Base-by-base conservation (phyloP, 2,113 vertebrate genomes). In the Arenaria interpres region DNA sequence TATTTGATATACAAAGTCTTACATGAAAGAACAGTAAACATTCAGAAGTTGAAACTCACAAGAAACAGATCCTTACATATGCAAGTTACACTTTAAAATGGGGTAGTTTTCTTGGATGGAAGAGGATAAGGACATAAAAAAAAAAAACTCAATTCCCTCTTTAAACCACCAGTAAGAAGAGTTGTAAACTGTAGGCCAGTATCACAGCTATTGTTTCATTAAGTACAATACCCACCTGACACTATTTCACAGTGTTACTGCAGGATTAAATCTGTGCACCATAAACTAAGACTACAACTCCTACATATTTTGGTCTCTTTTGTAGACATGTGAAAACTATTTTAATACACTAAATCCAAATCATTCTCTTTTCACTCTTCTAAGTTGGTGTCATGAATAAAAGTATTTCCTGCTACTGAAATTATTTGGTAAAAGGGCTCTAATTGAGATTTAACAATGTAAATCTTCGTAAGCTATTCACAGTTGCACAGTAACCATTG, bases 61-160 rank as follows among this genome's bases (percentile, higher is more conserved):
- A 68, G 10, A 53, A 83, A 62, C 12, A 57, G 14, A 23, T 72
- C n/a, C 72, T 77, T 66, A 54, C 1, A 32, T 11, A 30, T 7
- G 2, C 39, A 53, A 93, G 67, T 71, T 79, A 66, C 14, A 25
- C 45, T 43, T 89, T 12, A 48, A 78, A 84, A 85, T 28, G 1
- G 1, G 2, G 1, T 4, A 85, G 7, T n/a, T 63, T 62, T n/a
- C 14, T 35, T 35, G 27, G 27, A 89, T 6, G 4, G 2, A 57
- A 56, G 33, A 35, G 27, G 64, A 41, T 7, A 67, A 45, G 8
- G 8, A 83, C 1, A 15, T 14, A 2, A 17, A 69, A 85, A 2
- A 17, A 69, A 85, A 95, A 63, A 60, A 9, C 48, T 56, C 22
- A 59, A 21, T 20, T 64, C 10, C 24, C 24, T 81, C 54, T 88